Evolutionary conservation across 2,888 invertebrate genomes (phyloP).

Genomic region (Bombylius discolor): DNA sequence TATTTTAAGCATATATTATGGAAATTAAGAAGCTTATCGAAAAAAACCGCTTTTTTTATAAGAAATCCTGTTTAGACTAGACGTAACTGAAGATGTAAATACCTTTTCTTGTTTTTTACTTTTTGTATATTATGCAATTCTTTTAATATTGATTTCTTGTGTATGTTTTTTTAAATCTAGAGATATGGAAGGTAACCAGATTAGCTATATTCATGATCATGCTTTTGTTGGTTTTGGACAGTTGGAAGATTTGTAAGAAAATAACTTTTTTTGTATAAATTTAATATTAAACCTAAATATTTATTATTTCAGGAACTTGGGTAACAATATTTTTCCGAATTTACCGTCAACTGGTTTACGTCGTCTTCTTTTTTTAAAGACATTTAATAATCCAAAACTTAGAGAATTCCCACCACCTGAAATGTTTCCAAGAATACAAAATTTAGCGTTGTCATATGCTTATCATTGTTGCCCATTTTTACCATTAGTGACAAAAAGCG

Average conservation of each 20-base stretch:
- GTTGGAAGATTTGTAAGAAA: slow-evolving; percentile 76
- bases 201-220: slow-evolving; percentile 70
- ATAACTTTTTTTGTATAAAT: not conserved
- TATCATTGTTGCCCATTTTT: slow-evolving; percentile 93
- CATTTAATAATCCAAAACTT: slow-evolving; percentile 81
- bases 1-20: too few relatives aligned
- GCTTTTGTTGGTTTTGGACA: slow-evolving; percentile 67
- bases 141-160: too few relatives aligned
- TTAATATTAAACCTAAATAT: not conserved
- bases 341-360: slow-evolving; percentile 73
- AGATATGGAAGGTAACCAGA: slow-evolving; percentile 75
- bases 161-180: slow-evolving; percentile 40
- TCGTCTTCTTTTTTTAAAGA: slow-evolving; percentile 70
- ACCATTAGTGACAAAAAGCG: slow-evolving; percentile 46
- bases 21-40: too few relatives aligned
- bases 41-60: too few relatives aligned
- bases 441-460: slow-evolving; percentile 78
- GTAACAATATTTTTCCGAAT: slow-evolving; percentile 72
- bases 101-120: not conserved
- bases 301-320: slow-evolving; percentile 58
- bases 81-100: too few relatives aligned
- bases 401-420: slow-evolving; percentile 78
- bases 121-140: not conserved
- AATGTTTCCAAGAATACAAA: slow-evolving; percentile 71
- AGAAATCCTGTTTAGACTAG: too few relatives aligned